Conservation (phyloP, 2,113 vertebrate genomes). For the Prionailurus bengalensis region DNA sequence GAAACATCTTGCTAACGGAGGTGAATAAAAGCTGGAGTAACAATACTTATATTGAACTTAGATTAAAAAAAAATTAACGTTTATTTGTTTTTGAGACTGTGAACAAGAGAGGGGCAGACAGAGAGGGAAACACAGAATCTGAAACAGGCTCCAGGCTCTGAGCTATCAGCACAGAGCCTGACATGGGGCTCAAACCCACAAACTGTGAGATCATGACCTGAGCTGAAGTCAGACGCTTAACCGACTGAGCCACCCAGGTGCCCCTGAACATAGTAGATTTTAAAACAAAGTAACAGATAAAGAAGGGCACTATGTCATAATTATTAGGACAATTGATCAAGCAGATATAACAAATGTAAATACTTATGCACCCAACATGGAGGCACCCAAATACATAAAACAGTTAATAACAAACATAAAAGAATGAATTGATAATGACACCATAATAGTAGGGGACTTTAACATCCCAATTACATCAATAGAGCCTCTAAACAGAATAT, state of each 20-base stretch:
- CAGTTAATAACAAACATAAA: not conserved
- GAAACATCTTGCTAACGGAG: not conserved
- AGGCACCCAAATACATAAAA: not conserved
- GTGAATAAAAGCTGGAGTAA: not conserved
- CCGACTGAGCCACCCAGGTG: too few species aligned
- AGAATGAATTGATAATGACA: not conserved
- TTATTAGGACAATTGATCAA: not conserved
- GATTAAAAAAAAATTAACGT: too few species aligned
- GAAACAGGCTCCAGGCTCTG: too few species aligned
- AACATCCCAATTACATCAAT: not conserved
- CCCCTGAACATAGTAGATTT: not conserved
- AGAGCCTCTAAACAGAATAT: not conserved
- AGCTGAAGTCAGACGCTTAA: too few species aligned
- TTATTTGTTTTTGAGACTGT: too few species aligned
- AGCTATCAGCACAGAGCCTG: too few species aligned
- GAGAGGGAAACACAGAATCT: too few species aligned
- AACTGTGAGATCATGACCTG: too few species aligned
- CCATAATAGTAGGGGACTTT: not conserved
- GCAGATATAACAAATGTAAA: not conserved
- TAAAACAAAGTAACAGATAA: not conserved
- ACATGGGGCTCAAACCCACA: too few species aligned
- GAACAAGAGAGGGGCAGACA: too few species aligned
- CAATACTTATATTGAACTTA: not conserved
- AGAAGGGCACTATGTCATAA: not conserved
- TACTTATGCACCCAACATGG: not conserved